Percentiles rank a stretch among this genome's conserved stretches.
Conservation (phyloP, 2,888 invertebrate genomes). For the Drosophila borealis region DNA sequence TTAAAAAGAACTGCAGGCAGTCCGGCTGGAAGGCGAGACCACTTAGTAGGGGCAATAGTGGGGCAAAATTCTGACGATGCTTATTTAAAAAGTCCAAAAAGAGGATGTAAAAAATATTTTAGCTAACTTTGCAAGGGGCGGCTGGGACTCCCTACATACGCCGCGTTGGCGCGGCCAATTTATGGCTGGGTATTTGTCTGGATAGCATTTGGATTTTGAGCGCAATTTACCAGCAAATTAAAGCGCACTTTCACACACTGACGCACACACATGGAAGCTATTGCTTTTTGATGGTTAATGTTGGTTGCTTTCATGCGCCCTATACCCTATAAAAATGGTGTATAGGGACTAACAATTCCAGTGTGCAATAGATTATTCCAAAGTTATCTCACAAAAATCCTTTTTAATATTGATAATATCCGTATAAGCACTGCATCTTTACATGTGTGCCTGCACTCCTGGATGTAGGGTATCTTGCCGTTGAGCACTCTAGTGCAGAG, state of each 20-base stretch:
- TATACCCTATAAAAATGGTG: slow-evolving; percentile 25
- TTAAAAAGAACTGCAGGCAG: slow-evolving; percentile 33
- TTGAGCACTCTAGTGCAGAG: background rate
- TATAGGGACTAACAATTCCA: background rate
- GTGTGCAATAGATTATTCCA: background rate
- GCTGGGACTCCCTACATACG: background rate
- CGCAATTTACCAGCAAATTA: slow-evolving; percentile 78
- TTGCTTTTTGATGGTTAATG: background rate
- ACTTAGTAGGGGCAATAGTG: slow-evolving; percentile 11
- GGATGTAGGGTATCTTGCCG: slow-evolving; percentile 8
- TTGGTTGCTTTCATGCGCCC: slow-evolving; percentile 3
- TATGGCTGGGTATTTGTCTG: slow-evolving; percentile 57
- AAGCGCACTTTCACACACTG: slow-evolving; percentile 55
- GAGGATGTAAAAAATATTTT: slow-evolving; percentile 16
- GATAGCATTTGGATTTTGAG: slow-evolving; percentile 68
- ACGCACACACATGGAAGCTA: slow-evolving; percentile 30
- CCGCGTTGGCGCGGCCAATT: slow-evolving; percentile 35
- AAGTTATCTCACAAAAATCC: no score
- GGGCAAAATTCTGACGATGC: slow-evolving; percentile 45
- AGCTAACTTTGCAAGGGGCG: slow-evolving; percentile 14
- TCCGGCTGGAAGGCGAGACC: background rate
- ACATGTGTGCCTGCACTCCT: background rate
- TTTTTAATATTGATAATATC: no score
- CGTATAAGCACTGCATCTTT: no score
- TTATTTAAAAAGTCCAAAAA: slow-evolving; percentile 23